Base-by-base conservation (phyloP, 2,888 invertebrate genomes). In the Resseliella maxima region DNA sequence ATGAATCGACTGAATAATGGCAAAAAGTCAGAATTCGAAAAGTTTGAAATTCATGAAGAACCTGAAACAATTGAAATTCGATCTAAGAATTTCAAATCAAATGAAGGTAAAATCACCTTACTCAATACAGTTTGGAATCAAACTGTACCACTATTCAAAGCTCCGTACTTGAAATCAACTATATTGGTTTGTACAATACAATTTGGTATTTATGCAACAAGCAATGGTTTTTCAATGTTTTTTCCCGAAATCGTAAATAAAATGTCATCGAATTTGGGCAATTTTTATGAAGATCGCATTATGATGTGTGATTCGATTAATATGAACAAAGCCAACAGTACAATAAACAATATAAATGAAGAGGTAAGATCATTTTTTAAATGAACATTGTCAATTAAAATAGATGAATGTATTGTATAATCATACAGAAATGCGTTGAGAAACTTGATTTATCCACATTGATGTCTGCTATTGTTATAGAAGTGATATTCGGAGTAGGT, bases 161-260 rank as follows among this genome's bases (percentile, higher is more conserved):
- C 72, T 35, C 36, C 72, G n/a, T n/a, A 38, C 38, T 38, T 83
- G 6, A 6, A 8, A 2, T 83, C 83, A 12, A 83, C 38, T 0
- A 5, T 83, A 0, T 83, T 83, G n/a, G n/a, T 83, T 36, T 83
- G 83, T 38, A 10, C 38, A 6, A 89, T 91, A 85, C 90, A 90
- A 87, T 90, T 90, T 88, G 89, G 88, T 64, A 90, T 90, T 0
- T 90, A 90, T 87, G 87, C 88, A 12, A 90, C 90, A 38, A 90
- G 89, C 15, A 89, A 90, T 87, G 90, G 90, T 31, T 89, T 91
- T 89, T 89, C 90, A 64, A 89, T 91, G 89, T 91, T 90, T 90
- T 90, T 90, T 86, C 90, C 91, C 2, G 89, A 90, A 86, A 90
- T 91, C 21, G 87, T 90, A 50, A 90, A 90, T 87, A 89, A 89